phyloP scores from a whole-genome alignment of 2,113 vertebrate species.

The Spheniscus mendiculus region DNA sequence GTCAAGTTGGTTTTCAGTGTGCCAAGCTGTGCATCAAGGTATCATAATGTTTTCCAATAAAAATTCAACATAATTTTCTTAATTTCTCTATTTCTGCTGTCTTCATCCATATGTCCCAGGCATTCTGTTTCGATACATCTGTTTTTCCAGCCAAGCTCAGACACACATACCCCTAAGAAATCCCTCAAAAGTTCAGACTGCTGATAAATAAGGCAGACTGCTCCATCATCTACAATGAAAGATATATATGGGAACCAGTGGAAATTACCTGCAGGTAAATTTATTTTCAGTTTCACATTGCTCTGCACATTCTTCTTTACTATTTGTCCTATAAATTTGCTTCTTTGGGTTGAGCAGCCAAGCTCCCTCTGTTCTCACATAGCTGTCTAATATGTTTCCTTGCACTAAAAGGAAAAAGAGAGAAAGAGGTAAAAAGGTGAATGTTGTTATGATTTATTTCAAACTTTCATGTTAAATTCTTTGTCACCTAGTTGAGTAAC shows the following conservation, averaged over 20 bases:
- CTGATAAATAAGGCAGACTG: background rate
- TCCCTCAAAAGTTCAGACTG: background rate
- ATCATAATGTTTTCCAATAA: background rate
- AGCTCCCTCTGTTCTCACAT: constrained; percentile 61
- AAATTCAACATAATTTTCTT: background rate
- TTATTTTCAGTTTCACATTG: constrained; percentile 31
- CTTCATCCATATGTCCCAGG: background rate
- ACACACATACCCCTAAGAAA: background rate
- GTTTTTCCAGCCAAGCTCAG: background rate
- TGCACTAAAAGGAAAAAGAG: background rate
- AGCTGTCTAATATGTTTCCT: constrained; percentile 19
- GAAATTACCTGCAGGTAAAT: constrained; percentile 57
- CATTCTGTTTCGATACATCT: background rate
- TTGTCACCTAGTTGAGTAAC: background rate
- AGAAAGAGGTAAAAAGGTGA: background rate
- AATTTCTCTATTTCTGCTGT: background rate
- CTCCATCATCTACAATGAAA: background rate
- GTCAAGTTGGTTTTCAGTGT: background rate
- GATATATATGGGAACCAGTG: background rate
- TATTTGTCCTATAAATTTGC: constrained; percentile 24
- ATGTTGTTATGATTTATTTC: background rate
- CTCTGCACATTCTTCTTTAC: constrained; percentile 43
- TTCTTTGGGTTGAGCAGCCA: constrained; percentile 48
- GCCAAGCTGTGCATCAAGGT: background rate
- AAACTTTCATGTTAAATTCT: background rate